phyloP scores from a whole-genome alignment of 53 echinoderm and acorn worm species.

The Arbacia lixula region DNA sequence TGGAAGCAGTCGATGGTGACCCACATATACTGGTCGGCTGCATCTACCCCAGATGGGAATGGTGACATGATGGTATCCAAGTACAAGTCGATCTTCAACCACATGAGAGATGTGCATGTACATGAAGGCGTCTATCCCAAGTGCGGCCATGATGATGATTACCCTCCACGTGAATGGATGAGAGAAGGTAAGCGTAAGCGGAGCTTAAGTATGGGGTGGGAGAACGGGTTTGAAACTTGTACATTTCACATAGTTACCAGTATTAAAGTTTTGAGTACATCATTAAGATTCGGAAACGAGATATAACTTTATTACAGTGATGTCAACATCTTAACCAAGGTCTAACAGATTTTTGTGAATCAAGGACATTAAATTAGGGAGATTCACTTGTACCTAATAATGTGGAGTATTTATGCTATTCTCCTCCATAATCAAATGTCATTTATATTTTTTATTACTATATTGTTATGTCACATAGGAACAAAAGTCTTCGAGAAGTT shows the following conservation, averaged over 20 bases:
- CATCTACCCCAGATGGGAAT: conserved; percentile 64
- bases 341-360: not conserved
- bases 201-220: not conserved
- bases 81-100: conserved; percentile 50
- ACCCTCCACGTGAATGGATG: conserved; percentile 44
- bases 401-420: not conserved
- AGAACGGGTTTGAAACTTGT: not conserved
- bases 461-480: not conserved
- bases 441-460: not conserved
- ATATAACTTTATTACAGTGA: no score
- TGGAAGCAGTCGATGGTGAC: conserved; percentile 57
- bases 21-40: conserved; percentile 71
- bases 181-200: conserved; percentile 34
- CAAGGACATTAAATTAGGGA: not conserved
- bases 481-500: conserved; percentile 54
- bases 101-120: conserved; percentile 54
- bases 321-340: no score
- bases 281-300: no score
- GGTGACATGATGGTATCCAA: conserved; percentile 59
- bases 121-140: conserved; percentile 27
- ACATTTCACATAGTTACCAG: not conserved
- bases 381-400: conserved; percentile 2
- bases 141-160: conserved; percentile 28
- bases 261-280: not conserved
- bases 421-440: not conserved